Conservation (phyloP, 2,113 vertebrate genomes). For the Aphyosemion australe region DNA sequence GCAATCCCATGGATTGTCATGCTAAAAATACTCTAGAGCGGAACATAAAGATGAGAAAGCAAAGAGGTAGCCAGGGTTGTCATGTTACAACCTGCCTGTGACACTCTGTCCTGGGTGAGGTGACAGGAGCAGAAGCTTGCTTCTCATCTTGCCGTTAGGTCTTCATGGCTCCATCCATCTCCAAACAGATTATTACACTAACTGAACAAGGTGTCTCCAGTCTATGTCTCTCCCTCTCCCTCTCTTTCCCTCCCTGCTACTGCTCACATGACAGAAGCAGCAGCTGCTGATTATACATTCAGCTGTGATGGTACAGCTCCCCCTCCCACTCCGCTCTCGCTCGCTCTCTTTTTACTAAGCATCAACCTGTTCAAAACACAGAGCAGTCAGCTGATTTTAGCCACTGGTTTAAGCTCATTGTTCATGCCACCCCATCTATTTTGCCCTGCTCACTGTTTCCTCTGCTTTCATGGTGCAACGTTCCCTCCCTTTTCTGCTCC, state of each 20-base stretch:
- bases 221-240: slow-evolving; percentile 47
- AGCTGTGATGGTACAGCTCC: slow-evolving; percentile 82
- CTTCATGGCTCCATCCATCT: slow-evolving; percentile 64
- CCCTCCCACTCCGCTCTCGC: slow-evolving; percentile 58
- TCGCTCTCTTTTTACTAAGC: slow-evolving; percentile 48
- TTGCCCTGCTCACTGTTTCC: slow-evolving; percentile 37
- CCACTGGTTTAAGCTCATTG: slow-evolving; percentile 64
- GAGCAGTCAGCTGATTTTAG: slow-evolving; percentile 86
- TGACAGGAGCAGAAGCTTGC: slow-evolving; percentile 63
- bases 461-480: slow-evolving; percentile 31
- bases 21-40: slow-evolving; percentile 88
- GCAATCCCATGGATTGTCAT: slow-evolving; percentile 69
- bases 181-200: slow-evolving; percentile 78
- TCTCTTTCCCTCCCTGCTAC: slow-evolving; percentile 72
- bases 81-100: slow-evolving; percentile 76
- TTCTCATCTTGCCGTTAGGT: slow-evolving; percentile 61
- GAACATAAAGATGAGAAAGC: slow-evolving; percentile 49
- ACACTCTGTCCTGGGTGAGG: slow-evolving; percentile 71
- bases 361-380: slow-evolving; percentile 80
- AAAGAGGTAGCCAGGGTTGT: slow-evolving; percentile 71
- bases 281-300: slow-evolving; percentile 91
- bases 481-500: slow-evolving; percentile 56
- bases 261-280: slow-evolving; percentile 89
- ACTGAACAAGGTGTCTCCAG: slow-evolving; percentile 71
- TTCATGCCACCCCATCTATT: slow-evolving; percentile 45